A percentile compares a stretch with the other conserved stretches of the same genome.
phyloP scores from a whole-genome alignment of 2,113 vertebrate genomes.

The Taxidea taxus region DNA sequence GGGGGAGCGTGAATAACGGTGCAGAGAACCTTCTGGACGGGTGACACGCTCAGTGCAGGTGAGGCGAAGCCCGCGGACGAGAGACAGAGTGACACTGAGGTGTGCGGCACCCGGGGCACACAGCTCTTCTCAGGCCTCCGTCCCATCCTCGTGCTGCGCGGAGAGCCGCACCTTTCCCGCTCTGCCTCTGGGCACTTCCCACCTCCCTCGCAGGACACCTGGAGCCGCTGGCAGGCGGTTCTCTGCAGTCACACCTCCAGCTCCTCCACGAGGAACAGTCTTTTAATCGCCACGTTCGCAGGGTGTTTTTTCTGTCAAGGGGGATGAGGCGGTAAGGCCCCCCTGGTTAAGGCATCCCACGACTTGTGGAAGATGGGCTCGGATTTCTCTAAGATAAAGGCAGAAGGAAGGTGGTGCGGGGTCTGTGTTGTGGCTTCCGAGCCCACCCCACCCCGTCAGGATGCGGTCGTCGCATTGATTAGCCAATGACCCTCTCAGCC shows the following conservation, averaged over 20 bases:
- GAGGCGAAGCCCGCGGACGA: rapidly evolving
- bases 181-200: not conserved
- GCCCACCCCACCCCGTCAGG: not conserved
- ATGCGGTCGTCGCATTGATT: not conserved
- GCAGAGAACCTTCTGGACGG: not conserved
- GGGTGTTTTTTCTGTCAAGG: not conserved
- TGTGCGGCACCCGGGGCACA: rapidly evolving
- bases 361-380: rapidly evolving
- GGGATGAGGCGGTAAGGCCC: rapidly evolving
- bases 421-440: not conserved
- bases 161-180: rapidly evolving
- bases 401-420: not conserved
- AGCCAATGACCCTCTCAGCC: conserved; percentile 16
- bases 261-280: not conserved
- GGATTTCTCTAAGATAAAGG: not conserved
- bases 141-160: rapidly evolving
- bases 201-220: rapidly evolving
- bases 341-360: not conserved
- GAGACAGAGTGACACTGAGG: not conserved
- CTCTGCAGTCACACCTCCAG: too few species aligned
- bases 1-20: rapidly evolving
- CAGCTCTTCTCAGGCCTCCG: rapidly evolving
- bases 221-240: rapidly evolving
- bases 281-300: not conserved
- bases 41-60: rapidly evolving